These are phyloP conservation scores for Festucalex cinctus DNA, from an alignment of 2,113 vertebrate genomes.

Conservation along the genomic window DNA sequence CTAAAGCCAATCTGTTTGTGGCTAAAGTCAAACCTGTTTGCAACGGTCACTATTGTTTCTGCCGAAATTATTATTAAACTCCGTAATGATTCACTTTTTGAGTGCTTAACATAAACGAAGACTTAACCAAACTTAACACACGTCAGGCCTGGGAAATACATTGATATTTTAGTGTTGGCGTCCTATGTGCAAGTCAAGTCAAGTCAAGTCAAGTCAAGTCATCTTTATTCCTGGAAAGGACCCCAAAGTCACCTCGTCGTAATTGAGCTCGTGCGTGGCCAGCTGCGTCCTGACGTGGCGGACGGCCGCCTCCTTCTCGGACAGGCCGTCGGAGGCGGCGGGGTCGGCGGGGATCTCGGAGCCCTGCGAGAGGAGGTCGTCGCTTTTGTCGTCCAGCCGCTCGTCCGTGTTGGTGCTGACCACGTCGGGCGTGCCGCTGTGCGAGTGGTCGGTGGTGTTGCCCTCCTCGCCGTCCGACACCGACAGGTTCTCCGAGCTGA, in stretches of 20 bases:
- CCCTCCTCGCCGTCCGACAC: conserved; percentile 88
- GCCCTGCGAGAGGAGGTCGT: conserved; percentile 84
- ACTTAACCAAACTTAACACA: no score
- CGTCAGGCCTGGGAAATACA: no score
- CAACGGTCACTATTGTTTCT: no score
- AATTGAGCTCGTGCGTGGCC: conserved; percentile 72
- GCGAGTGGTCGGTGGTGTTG: conserved; percentile 87
- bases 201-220: no score
- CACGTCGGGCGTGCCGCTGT: conserved; percentile 87
- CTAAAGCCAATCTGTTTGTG: no score
- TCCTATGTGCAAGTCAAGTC: no score
- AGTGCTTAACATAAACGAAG: no score
- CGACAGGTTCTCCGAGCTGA: conserved; percentile 88
- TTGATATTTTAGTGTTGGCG: no score
- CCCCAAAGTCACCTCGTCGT: conserved; percentile 69
- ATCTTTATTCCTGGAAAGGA: no score
- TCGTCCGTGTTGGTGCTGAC: conserved; percentile 90
- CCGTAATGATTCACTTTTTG: no score
- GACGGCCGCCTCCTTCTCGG: conserved; percentile 76
- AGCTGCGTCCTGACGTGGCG: conserved; percentile 78
- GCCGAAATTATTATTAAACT: no score
- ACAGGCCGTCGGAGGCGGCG: conserved; percentile 74
- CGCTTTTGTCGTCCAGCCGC: conserved; percentile 84
- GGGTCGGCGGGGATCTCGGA: conserved; percentile 85
- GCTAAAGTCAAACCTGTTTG: no score